A percentile compares a stretch with the other conserved stretches of the same genome.
phyloP scores from a whole-genome alignment of 2,888 invertebrate species.

The Elegia similella region DNA sequence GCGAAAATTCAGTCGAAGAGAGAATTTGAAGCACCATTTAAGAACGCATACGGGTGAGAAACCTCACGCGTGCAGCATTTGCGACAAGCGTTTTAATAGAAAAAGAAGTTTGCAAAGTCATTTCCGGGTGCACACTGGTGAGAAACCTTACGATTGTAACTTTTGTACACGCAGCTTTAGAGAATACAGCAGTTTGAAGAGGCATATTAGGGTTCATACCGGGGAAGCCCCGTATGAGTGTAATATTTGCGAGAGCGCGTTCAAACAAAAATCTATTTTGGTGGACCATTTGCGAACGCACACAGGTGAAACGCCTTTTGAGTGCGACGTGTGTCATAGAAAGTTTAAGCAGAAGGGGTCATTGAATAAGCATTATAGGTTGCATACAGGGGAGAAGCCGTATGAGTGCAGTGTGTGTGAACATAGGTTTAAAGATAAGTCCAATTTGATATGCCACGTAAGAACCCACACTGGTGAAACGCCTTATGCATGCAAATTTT shows the following conservation, averaged over 20 bases:
- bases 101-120: background rate
- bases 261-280: background rate
- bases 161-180: background rate
- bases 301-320: background rate
- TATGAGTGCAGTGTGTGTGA: background rate
- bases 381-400: background rate
- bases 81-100: background rate
- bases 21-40: conserved; percentile 19
- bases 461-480: no score
- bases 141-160: background rate
- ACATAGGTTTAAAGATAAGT: background rate
- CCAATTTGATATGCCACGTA: no score
- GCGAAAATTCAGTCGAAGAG: background rate
- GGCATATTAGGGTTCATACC: background rate
- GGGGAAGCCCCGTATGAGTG: background rate
- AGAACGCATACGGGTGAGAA: conserved; percentile 27
- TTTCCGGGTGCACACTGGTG: background rate
- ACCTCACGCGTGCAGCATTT: conserved; percentile 12
- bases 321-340: background rate
- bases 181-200: background rate
- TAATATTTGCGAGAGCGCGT: background rate
- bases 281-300: background rate
- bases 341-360: background rate
- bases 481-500: no score
- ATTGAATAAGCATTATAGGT: background rate